Evolutionary conservation across 2,113 vertebrate genomes (phyloP).

Genomic region (Dromaius novaehollandiae): DNA sequence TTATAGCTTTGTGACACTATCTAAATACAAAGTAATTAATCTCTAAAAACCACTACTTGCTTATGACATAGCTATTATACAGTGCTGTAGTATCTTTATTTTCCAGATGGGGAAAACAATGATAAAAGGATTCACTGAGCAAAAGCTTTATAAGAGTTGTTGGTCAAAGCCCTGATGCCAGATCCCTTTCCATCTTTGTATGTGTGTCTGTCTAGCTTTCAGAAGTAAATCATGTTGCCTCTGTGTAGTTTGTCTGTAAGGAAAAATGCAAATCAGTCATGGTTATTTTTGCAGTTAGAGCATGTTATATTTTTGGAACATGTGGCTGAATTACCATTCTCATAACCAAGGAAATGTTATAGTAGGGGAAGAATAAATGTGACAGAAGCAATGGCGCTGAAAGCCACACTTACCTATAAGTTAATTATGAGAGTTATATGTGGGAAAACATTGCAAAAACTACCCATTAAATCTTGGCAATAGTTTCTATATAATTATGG

Average conservation of each 20-base stretch:
- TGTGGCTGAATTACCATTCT: not conserved
- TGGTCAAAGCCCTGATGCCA: not conserved
- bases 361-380: not conserved
- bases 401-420: not conserved
- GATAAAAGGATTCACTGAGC: not conserved
- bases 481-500: not conserved
- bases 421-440: not conserved
- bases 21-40: not conserved
- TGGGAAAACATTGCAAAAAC: not conserved
- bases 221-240: not conserved
- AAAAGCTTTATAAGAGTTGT: not conserved
- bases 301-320: constrained; percentile 8
- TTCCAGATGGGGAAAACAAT: not conserved
- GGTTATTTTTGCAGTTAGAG: constrained; percentile 30
- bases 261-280: constrained; percentile 20
- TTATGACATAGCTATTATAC: not conserved
- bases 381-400: not conserved
- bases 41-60: not conserved
- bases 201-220: not conserved
- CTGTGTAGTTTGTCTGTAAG: not conserved
- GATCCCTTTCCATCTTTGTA: not conserved
- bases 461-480: not conserved
- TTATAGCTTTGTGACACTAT: not conserved
- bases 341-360: not conserved
- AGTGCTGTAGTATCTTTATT: not conserved